Evolutionary conservation across 2,113 vertebrate species (phyloP), one percentile per base, ranked within the genome.

Genomic region (Barbus barbus): DNA sequence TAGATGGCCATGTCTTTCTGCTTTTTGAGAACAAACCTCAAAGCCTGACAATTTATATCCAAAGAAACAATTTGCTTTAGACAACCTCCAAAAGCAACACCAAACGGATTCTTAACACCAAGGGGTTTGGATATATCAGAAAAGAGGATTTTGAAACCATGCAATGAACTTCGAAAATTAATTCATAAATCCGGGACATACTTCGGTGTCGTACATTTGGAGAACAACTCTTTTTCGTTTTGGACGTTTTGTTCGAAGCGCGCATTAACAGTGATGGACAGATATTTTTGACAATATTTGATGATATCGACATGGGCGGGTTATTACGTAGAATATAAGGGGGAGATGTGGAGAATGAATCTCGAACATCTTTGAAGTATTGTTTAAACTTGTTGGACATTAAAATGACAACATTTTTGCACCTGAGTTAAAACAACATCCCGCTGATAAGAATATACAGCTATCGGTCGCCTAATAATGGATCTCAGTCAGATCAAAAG

Each of bases 1-100:
- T 65, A 80, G 78, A 80, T 80, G 78, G 78, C 78, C 3, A 61
- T 67, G 38, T 67, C 26, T 48, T 48, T 48, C 60, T 67, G 60
- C 38, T 67, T 80, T 31, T 79, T 11, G 36, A 44, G 4, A 26
- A 8, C 56, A 79, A 79, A 79, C 77, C 53, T 78, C 22, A 38
- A 38, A 41, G 8, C 31, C 38, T 6, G 24, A 18, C 24, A 12
- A 63, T 46, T 63, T 20, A 80, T 48, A 80, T 28, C 38, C 41
- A 16, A 31, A 48, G 36, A 65, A 46, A 75, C 36, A 4, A 38
- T 58, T 78, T 75, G 56, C 33, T 11, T 61, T 41, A 28, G n/a
- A 44, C 60, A 80, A 33, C 9, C 61, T 80, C 41, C 24, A 48
- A 67, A 80, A 48, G 24, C 78, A 80, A 28, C n/a, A 44, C 77